Evolutionary conservation across 2,113 vertebrate species (phyloP).

Genomic region (Empidonax alnorum): DNA sequence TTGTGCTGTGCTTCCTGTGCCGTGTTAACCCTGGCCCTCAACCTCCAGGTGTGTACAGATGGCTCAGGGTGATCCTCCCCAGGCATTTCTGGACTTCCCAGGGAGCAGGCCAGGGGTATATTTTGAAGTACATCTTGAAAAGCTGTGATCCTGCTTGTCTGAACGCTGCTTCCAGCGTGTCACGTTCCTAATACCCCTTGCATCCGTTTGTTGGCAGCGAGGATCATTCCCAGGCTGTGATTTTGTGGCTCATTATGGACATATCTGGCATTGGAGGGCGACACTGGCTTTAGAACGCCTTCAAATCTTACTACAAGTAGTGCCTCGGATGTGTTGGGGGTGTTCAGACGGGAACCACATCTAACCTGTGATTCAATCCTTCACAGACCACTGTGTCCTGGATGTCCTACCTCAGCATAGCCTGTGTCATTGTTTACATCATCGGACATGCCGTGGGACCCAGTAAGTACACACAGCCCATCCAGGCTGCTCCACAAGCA

Average conservation of each 20-base stretch:
- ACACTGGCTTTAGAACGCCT: neutral
- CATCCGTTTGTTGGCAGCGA: neutral
- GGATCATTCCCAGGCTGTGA: neutral
- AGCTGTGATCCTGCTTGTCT: neutral
- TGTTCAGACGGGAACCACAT: neutral
- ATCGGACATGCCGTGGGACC: conserved; percentile 90
- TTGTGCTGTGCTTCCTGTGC: conserved; percentile 82
- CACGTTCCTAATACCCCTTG: accelerated
- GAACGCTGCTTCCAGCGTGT: neutral
- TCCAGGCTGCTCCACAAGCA: too few species aligned
- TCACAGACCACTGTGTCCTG: conserved; percentile 67
- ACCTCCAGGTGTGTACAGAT: conserved; percentile 80
- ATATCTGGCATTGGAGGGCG: neutral
- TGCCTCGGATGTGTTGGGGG: neutral
- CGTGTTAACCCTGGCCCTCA: conserved; percentile 83
- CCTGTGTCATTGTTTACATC: conserved; percentile 85
- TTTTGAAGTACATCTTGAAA: neutral
- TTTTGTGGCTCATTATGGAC: accelerated
- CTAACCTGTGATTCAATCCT: neutral
- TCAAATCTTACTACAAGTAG: neutral
- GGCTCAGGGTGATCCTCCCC: neutral
- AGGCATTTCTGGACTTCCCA: neutral
- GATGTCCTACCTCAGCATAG: conserved; percentile 92
- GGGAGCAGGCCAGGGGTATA: neutral
- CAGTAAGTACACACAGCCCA: conserved; percentile 76